Evolutionary conservation across 2,113 vertebrate species (phyloP), one percentile per base, ranked within the genome.

Genomic region (Egretta garzetta): DNA sequence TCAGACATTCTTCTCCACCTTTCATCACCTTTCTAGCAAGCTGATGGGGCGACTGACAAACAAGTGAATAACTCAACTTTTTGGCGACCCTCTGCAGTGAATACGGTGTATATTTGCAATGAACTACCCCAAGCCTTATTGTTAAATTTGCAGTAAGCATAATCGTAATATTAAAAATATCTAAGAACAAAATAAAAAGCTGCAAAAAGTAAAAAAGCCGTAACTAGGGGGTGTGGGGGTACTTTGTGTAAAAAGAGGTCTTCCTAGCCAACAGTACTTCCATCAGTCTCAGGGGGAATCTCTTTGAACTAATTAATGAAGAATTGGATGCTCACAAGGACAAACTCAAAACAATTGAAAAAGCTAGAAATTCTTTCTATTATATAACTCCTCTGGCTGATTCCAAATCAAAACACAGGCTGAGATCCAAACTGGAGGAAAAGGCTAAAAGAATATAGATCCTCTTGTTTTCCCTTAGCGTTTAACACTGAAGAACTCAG

Each of bases 371-470:
- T 70, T 49, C 19, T 60, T 81, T 85, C 66, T 88, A 37, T 90
- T 94, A 86, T 30, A 37, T 90, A 96, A 88, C 10, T 76, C 33
- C 6, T 53, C 77, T 39, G 52, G 39, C 64, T 82, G 80, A 79
- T 62, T 85, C 58, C 87, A 91, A 91, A 91, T 26, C 74, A 88
- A 90, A 97, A 93, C 77, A 96, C 45, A 76, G 62, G 43, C 62
- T 86, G 45, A 85, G 53, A 30, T 80, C 62, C 90, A 85, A 89
- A 73, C 11, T 47, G 62, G 53, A 92, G 39, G 15, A 56, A 90
- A 95, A 88, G 3, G 7, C 35, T 60, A 75, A 64, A 16, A 91
- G 47, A 96, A 91, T 75, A 56, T 12, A 75, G 62, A 7, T 81
- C 33, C 49, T 85, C 70, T 68, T 64, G 23, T 56, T 82, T 86